phyloP scores from a whole-genome alignment of 2,888 invertebrate species.

The Heteropelma amictum region DNA sequence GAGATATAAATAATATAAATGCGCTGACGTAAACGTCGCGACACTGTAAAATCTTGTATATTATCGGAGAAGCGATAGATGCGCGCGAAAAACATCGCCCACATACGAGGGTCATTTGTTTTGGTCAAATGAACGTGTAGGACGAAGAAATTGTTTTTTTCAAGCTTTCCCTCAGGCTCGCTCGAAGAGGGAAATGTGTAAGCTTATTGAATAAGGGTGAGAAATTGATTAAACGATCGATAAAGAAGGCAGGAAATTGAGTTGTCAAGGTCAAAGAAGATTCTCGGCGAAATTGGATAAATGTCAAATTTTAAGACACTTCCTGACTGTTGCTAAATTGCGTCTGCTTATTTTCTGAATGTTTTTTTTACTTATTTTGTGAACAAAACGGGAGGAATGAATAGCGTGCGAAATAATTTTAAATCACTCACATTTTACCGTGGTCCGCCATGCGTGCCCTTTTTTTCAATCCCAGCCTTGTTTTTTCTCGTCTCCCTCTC shows the following conservation, averaged over 20 bases:
- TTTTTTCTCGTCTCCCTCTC: slow-evolving; percentile 19
- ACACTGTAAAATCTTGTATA: not conserved
- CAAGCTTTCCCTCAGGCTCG: not conserved
- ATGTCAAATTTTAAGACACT: too few relatives aligned
- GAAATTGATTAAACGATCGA: not conserved
- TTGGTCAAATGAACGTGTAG: not conserved
- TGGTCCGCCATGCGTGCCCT: slow-evolving; percentile 66
- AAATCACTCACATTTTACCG: slow-evolving; percentile 69
- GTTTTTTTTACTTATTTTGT: too few relatives aligned
- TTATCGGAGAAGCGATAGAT: not conserved
- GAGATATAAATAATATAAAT: not conserved
- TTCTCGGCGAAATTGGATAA: too few relatives aligned
- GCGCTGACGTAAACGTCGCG: slow-evolving; percentile 22
- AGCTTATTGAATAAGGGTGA: not conserved
- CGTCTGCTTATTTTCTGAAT: too few relatives aligned
- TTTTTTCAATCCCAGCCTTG: not conserved
- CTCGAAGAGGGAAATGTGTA: not conserved
- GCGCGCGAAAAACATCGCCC: not conserved
- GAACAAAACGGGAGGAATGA: too few relatives aligned
- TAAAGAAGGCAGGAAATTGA: too few relatives aligned
- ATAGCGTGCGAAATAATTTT: too few relatives aligned
- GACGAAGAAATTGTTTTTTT: not conserved
- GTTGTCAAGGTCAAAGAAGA: too few relatives aligned
- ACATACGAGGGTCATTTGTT: not conserved
- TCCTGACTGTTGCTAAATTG: too few relatives aligned